A percentile compares a stretch with the other conserved stretches of the same genome.
Evolutionary conservation across 2,797 vertebrate genomes (phyloP).

Genomic region (Acanthurus tractus): DNA sequence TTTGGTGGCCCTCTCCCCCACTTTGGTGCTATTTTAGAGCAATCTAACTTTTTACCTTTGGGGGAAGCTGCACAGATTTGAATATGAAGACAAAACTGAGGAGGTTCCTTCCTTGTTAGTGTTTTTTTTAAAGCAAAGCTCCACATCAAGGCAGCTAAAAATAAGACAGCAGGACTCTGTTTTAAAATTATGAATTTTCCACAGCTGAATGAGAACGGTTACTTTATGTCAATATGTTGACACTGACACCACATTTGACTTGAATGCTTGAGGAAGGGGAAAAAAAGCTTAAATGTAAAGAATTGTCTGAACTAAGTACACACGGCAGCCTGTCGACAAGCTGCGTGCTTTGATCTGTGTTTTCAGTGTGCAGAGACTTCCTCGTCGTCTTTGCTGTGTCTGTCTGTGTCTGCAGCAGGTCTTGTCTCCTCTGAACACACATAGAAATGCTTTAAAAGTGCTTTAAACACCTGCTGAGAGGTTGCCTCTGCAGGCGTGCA

Average conservation of each 20-base stretch:
- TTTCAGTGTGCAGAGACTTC: slow-evolving; percentile 68
- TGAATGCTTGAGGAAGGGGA: slow-evolving; percentile 35
- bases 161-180: slow-evolving; percentile 7
- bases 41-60: slow-evolving; percentile 73
- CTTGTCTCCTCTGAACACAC: slow-evolving; percentile 45
- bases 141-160: slow-evolving; percentile 67
- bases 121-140: slow-evolving; percentile 28
- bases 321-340: slow-evolving; percentile 65
- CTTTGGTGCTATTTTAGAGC: slow-evolving; percentile 78
- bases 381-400: slow-evolving; percentile 70
- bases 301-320: slow-evolving; percentile 54
- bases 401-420: slow-evolving; percentile 69
- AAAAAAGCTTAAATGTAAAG: slow-evolving; percentile 44
- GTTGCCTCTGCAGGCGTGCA: slow-evolving; percentile 7
- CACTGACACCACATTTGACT: slow-evolving; percentile 23
- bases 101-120: slow-evolving; percentile 44
- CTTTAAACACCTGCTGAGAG: slow-evolving; percentile 44
- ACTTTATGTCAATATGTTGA: slow-evolving; percentile 51
- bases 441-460: slow-evolving; percentile 52
- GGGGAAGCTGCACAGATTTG: slow-evolving; percentile 52
- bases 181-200: slow-evolving; percentile 38
- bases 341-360: slow-evolving; percentile 78
- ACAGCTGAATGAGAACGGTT: slow-evolving; percentile 33
- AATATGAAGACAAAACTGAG: slow-evolving; percentile 50
- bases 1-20: slow-evolving; percentile 78